These are phyloP conservation scores for Cotesia chilonis DNA, from an alignment of 1,140 invertebrate species.

Conservation along the genomic window DNA sequence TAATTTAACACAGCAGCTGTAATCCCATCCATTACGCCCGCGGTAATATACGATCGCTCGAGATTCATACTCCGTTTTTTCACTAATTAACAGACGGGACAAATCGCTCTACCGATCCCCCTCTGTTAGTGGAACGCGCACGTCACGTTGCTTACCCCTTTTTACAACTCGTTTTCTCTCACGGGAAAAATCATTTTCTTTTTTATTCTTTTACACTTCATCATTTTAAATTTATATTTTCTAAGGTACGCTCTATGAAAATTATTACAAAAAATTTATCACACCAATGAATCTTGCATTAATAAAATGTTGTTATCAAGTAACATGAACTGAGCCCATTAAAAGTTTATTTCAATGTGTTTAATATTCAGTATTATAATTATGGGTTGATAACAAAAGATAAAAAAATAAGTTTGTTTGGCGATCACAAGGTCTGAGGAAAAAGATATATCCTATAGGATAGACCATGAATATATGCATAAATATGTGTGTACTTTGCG, in stretches of 20 bases:
- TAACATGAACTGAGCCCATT: neutral
- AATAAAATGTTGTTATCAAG: too few relatives aligned
- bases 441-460: neutral
- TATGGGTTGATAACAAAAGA: neutral
- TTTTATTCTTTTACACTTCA: constrained; percentile 27
- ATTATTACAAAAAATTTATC: too few relatives aligned
- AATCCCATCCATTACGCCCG: constrained; percentile 66
- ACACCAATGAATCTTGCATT: too few relatives aligned
- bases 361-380: neutral
- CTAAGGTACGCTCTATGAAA: neutral
- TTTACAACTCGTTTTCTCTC: constrained; percentile 24
- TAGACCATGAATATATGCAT: constrained; percentile 32
- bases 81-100: constrained; percentile 69
- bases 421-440: too few relatives aligned
- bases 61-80: constrained; percentile 69
- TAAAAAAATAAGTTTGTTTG: too few relatives aligned
- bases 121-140: constrained; percentile 29
- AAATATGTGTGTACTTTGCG: constrained; percentile 33
- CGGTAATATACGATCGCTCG: constrained; percentile 68
- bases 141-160: constrained; percentile 14
- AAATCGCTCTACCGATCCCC: constrained; percentile 64
- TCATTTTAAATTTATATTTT: neutral
- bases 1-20: constrained; percentile 68
- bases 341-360: neutral
- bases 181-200: constrained; percentile 9